Evolutionary conservation across 2,113 vertebrate genomes (phyloP).

Genomic region (Stegostoma tigrinum): DNA sequence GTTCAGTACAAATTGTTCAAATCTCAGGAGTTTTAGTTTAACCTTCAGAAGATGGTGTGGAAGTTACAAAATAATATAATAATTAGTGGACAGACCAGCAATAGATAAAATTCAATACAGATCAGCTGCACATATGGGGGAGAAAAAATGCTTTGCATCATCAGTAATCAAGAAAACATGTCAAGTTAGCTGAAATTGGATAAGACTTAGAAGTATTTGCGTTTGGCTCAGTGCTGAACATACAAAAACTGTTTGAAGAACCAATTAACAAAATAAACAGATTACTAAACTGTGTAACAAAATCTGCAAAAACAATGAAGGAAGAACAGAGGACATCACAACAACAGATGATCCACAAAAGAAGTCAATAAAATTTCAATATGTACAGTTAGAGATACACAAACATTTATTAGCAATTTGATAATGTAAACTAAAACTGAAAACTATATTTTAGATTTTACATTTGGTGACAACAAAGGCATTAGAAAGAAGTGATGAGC

Average conservation of each 20-base stretch:
- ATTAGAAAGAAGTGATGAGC: neutral
- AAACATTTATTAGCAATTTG: neutral
- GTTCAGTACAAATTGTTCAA: too few species aligned
- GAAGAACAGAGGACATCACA: neutral
- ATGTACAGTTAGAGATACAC: neutral
- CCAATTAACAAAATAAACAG: neutral
- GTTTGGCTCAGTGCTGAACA: neutral
- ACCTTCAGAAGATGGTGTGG: too few species aligned
- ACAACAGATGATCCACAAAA: too few species aligned
- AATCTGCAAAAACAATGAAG: neutral
- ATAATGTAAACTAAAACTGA: neutral
- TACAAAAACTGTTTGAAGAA: neutral
- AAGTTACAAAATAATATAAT: too few species aligned
- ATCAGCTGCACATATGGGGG: too few species aligned
- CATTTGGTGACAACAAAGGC: neutral
- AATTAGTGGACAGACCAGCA: too few species aligned
- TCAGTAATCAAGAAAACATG: too few species aligned
- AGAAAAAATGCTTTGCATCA: too few species aligned
- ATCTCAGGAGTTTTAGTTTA: too few species aligned
- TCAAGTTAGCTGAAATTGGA: neutral
- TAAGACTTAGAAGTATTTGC: neutral
- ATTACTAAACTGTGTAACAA: neutral
- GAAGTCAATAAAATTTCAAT: too few species aligned
- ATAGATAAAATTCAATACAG: too few species aligned
- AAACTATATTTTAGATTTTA: neutral